Base-by-base conservation (phyloP, 2,797 vertebrate species). In the Peromyscus attwateri region DNA sequence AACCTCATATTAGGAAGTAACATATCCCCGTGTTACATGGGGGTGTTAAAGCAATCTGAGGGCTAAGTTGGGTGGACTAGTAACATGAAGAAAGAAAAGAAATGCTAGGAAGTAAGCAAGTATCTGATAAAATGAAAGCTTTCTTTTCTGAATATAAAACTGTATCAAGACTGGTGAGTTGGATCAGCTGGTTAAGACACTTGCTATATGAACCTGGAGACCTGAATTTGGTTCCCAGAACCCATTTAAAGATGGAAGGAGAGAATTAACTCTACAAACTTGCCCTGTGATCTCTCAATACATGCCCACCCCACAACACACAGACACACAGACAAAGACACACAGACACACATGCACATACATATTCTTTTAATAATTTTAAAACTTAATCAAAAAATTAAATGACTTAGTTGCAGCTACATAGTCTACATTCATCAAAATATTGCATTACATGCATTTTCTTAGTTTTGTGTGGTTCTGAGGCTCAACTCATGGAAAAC, bases 341-440 rank as follows among this genome's bases (percentile, higher is more conserved):
- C 31, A 57, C 34, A 57, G 10, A 81, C 1, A 13, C 52, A 57
- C 52, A 25, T 19, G 23, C 6, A 55, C 31, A 6, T 14, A 80
- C 46, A 57, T 16, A 60, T 31, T 11, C n/a, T 52, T 52, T 81
- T 62, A 40, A 62, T 40, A 40, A 40, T 37, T 37, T 82, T 60
- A 82, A 40, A 82, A 40, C 57, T 68, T 27, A 92, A 87, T 73
- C 9, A 75, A 49, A 82, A 94, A 64, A 84, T n/a, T 73, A 89
- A 95, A 29, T 40, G n/a, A 70, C n/a, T 85, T 88, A 37, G 37
- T 87, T 94, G 6, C 7, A 84, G 57, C 84, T 92, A 52, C 1
- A 3, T 40, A 92, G 55, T 70, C 62, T n/a, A 16, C 40, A 77
- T 87, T 64, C 13, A 23, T 23, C 55, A 68, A 70, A 92, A 81